Conservation (phyloP, 2,113 vertebrate genomes). For the Saccopteryx bilineata region DNA sequence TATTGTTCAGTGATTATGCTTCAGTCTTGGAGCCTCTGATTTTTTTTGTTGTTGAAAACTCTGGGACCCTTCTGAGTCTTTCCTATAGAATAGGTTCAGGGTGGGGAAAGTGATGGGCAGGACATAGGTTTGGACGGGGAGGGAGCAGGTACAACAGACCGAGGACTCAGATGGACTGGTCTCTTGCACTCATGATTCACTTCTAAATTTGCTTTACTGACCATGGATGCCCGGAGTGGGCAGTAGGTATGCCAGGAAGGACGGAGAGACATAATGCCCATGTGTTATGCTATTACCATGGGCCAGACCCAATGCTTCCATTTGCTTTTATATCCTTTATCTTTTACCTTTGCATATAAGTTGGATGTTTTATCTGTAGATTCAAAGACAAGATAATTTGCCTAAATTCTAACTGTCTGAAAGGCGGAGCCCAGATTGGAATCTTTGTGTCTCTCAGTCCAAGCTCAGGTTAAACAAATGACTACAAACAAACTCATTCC, state of each 20-base stretch:
- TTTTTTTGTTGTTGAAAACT: background rate
- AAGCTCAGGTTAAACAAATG: background rate
- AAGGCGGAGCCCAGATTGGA: background rate
- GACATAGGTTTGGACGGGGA: no score
- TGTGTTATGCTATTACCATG: fast-evolving
- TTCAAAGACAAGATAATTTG: background rate
- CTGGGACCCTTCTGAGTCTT: background rate
- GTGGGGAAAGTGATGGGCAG: no score
- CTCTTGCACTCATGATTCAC: background rate
- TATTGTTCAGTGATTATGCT: background rate
- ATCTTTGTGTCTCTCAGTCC: conserved; percentile 16
- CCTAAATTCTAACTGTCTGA: background rate
- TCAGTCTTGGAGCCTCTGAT: background rate
- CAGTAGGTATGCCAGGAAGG: fast-evolving
- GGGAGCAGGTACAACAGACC: background rate
- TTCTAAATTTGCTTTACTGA: background rate
- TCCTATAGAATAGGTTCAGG: background rate
- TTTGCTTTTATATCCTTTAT: background rate
- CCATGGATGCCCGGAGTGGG: fast-evolving
- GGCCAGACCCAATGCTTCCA: background rate
- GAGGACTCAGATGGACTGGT: background rate
- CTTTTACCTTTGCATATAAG: background rate
- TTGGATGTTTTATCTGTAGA: background rate
- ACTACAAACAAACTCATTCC: background rate
- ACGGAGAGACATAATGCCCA: background rate